Evolutionary conservation across 2,113 vertebrate species (phyloP).

Genomic region (Labeo catla): DNA sequence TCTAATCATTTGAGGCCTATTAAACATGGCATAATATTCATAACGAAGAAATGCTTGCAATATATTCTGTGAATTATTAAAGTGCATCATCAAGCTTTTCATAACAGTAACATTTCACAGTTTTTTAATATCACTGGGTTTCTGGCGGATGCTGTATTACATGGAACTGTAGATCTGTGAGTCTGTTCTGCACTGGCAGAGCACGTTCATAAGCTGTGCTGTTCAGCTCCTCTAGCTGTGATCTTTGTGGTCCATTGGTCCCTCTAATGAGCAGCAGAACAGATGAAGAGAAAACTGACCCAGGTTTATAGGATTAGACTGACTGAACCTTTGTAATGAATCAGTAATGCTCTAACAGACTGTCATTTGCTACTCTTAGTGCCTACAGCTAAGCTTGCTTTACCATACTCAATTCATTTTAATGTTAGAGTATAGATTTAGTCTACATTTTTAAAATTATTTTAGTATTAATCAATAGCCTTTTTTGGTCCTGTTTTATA

Average conservation of each 20-base stretch:
- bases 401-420: not conserved
- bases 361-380: not conserved
- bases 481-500: not conserved
- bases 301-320: not conserved
- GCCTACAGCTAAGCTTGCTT: not conserved
- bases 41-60: not conserved
- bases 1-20: not conserved
- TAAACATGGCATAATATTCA: not conserved
- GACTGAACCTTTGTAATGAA: not conserved
- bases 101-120: not conserved
- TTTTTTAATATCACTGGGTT: not conserved
- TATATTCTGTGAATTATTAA: not conserved
- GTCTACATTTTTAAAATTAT: not conserved
- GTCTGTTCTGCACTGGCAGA: not conserved
- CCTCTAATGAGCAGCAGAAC: conserved; percentile 5
- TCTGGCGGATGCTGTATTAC: not conserved
- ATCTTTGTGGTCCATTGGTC: conserved; percentile 20
- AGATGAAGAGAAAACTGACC: not conserved
- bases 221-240: conserved; percentile 8
- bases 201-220: conserved; percentile 6
- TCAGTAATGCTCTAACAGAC: not conserved
- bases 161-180: not conserved
- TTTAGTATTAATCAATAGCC: not conserved
- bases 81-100: not conserved
- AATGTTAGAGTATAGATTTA: not conserved